Evolutionary conservation across 1,140 invertebrate species (phyloP).

Genomic region (Macrobrachium nipponense): DNA sequence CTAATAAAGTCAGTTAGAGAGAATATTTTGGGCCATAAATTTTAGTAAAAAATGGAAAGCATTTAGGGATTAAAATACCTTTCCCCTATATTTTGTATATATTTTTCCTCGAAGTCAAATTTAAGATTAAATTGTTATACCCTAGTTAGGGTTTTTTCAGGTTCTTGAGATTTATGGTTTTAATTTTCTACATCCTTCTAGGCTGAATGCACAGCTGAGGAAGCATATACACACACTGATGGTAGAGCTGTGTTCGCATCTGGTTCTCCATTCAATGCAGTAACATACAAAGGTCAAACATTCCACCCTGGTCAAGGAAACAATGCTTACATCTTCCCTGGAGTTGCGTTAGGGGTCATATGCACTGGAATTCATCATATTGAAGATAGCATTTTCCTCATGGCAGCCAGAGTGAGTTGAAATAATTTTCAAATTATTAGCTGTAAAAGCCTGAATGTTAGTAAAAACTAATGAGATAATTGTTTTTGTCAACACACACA

Average conservation of each 20-base stretch:
- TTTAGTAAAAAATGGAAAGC: too few species aligned
- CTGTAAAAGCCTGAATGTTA: background rate
- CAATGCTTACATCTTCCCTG: conserved; percentile 97
- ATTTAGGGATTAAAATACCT: background rate
- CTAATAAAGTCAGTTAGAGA: too few species aligned
- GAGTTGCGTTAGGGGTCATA: conserved; percentile 91
- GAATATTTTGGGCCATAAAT: too few species aligned
- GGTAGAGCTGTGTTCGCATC: conserved; percentile 91
- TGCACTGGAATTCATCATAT: conserved; percentile 88
- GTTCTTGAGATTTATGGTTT: background rate
- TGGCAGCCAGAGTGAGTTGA: conserved; percentile 80
- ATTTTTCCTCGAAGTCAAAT: background rate
- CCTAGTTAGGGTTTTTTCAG: too few species aligned
- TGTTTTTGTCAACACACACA: too few species aligned
- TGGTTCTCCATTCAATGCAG: conserved; percentile 90
- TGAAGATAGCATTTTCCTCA: conserved; percentile 88
- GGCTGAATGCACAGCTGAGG: conserved; percentile 95
- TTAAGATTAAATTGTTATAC: too few species aligned
- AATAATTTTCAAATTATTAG: background rate
- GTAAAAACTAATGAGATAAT: too few species aligned
- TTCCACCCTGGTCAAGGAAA: conserved; percentile 94
- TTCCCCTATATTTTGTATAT: background rate
- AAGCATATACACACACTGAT: conserved; percentile 87
- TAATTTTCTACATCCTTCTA: background rate
- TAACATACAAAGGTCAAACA: conserved; percentile 80